Evolutionary conservation across 2,797 vertebrate species (phyloP).

Genomic region (Phaenicophaeus curvirostris): DNA sequence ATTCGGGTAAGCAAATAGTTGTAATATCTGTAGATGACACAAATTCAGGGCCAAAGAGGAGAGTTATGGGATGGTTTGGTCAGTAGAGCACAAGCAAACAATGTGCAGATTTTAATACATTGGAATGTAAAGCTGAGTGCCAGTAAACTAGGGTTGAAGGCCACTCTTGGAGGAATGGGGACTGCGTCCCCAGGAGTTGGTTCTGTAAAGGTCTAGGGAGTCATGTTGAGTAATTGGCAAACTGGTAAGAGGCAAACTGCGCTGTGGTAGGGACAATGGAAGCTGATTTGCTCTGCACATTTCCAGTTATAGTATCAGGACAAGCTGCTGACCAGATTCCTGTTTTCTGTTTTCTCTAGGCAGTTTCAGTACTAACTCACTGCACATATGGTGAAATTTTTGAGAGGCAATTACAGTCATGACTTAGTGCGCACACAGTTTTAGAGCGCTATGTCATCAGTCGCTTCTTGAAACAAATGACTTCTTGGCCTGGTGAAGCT

Average conservation of each 20-base stretch:
- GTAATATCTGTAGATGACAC: not conserved
- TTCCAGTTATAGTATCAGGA: not conserved
- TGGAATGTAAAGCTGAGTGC: not conserved
- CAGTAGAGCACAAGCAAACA: not conserved
- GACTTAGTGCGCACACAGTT: not conserved
- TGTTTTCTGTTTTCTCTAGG: not conserved
- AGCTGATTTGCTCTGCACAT: not conserved
- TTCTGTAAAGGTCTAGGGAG: not conserved
- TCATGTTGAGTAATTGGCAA: not conserved
- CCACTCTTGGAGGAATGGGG: fast-evolving
- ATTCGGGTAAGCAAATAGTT: not conserved
- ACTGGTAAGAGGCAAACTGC: not conserved
- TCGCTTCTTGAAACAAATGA: not conserved
- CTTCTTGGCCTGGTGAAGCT: not conserved
- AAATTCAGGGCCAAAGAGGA: not conserved
- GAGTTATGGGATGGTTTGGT: not conserved
- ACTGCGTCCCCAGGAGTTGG: not conserved
- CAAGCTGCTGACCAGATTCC: not conserved
- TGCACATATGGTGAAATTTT: constrained; percentile 7
- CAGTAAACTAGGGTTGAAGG: not conserved
- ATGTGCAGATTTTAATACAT: fast-evolving
- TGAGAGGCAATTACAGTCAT: not conserved
- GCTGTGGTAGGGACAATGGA: not conserved
- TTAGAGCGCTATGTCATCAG: not conserved
- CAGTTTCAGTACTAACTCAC: not conserved